These are phyloP conservation scores for Carapus acus DNA, from an alignment of 2,797 vertebrate species.

Conservation along the genomic window DNA sequence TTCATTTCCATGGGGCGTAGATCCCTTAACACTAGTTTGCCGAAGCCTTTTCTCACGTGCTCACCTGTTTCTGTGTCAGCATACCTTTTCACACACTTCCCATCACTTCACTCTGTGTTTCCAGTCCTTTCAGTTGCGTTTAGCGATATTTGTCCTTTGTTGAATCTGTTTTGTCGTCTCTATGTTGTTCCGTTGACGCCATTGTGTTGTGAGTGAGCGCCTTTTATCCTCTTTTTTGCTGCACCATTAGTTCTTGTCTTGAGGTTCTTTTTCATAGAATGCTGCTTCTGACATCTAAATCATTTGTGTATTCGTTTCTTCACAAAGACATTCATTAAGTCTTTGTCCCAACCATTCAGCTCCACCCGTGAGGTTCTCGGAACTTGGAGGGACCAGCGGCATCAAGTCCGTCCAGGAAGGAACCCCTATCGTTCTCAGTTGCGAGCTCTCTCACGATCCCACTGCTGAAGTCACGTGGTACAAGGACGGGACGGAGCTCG, in stretches of 20 bases:
- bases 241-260: constrained; percentile 33
- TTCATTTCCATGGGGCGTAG: constrained; percentile 12
- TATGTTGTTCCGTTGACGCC: constrained; percentile 33
- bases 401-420: constrained; percentile 67
- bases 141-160: constrained; percentile 30
- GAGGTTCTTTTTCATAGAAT: constrained; percentile 28
- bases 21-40: constrained; percentile 1
- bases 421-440: constrained; percentile 73
- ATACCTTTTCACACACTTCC: too few species aligned
- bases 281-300: constrained; percentile 10
- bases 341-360: constrained; percentile 64
- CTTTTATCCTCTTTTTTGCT: constrained; percentile 5
- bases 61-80: constrained; percentile 27
- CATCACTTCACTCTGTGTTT: constrained; percentile 44
- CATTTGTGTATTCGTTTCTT: constrained; percentile 22
- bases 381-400: constrained; percentile 61
- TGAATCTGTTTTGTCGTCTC: constrained; percentile 17
- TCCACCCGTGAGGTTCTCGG: constrained; percentile 66
- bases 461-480: constrained; percentile 76
- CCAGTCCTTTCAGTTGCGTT: constrained; percentile 21
- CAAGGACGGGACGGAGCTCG: constrained; percentile 77
- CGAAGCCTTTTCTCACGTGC: too few species aligned
- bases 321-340: constrained; percentile 50
- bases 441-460: constrained; percentile 76
- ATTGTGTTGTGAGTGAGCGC: constrained; percentile 15